Base-by-base conservation (phyloP, 1,140 invertebrate genomes). In the Hypsibius dujardini region DNA sequence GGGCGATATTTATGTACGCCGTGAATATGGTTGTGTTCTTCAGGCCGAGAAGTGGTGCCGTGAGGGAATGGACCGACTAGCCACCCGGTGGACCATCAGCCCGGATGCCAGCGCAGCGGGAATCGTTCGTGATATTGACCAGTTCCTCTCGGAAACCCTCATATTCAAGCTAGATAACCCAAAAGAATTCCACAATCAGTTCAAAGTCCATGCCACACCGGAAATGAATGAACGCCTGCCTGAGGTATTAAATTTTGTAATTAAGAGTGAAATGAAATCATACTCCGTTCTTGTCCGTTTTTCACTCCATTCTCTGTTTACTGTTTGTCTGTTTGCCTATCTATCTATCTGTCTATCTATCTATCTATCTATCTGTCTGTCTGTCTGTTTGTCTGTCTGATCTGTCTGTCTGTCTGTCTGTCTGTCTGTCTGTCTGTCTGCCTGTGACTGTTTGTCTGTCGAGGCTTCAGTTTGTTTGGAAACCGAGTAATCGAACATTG, bases 11-110 rank as follows among this genome's bases (percentile, higher is more conserved):
- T n/a, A 56, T 56, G 50, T 56, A 12, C 7, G 50, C n/a, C 50
- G n/a, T 7, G 42, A 67, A 67, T 12, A 7, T 45, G 62, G 3
- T 45, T 67, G 12, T 67, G 62, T 67, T 67, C 45, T 67, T 3
- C 62, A 67, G 62, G 62, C 62, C 3, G 62, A 67, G 45, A 67
- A 67, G 62, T 67, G 62, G 62, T 67, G 62, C 42, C 12, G 42
- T 12, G 62, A 67, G 12, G 62, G 62, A 12, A 67, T 67, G 62
- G 62, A 67, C 62, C 62, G 62, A 7, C 62, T 67, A 3, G 42
- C 12, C 12, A 42, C 12, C 42, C 62, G 62, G 0, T 67, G 62
- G 62, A 12, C 42, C 12, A 12, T 12, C 12, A 12, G 3, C 42
- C 62, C 62, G 3, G 62, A 67, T 67, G 62, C 62, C 12, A 45